Base-by-base conservation (phyloP, 2,888 invertebrate genomes). In the Ennomos quercinarius region DNA sequence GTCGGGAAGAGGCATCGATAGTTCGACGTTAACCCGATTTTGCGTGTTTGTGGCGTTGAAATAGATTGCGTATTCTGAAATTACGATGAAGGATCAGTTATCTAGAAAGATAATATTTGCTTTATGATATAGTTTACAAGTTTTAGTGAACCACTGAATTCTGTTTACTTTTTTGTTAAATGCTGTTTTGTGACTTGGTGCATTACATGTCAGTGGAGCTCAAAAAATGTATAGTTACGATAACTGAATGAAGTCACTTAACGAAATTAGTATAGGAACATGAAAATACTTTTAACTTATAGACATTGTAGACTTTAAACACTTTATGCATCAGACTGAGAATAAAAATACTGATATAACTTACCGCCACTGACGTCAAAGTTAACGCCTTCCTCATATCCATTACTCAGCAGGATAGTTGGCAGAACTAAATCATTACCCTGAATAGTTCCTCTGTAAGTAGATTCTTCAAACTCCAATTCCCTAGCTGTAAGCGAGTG, bases 331-430 rank as follows among this genome's bases (percentile, higher is more conserved):
- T 2, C 9, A 47, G n/a, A 39, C 2, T 11, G 13, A 36, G 6
- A n/a, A 51, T 38, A 46, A 41, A 57, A 67, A 35, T 50, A 50
- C 27, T 38, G 27, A 27, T 6, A 27, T 17, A 27, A 74, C 81
- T 80, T 68, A 90, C 91, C 87, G 49, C 88, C 89, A 47, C 57
- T 63, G 17, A 87, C 68, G 6, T 47, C 44, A 59, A 84, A 86
- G 10, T 8, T 41, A 3, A 89, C 80, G 47, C 76, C 77, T 10
- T 73, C 68, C 36, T 74, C 74, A 49, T 80, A 85, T 3, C 84
- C 88, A 39, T 67, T 60, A 41, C 56, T 71, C 50, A 89, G 64
- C 11, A 66, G 45, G 62, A 89, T 84, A 9, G 71, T 64, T 52
- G 71, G 71, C 34, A 84, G 64, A n/a, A 44, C 61, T 45, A 89